Evolutionary conservation across 1,140 invertebrate genomes (phyloP), one percentile per base, ranked within the genome.

Genomic region (Pectinophora gossypiella): DNA sequence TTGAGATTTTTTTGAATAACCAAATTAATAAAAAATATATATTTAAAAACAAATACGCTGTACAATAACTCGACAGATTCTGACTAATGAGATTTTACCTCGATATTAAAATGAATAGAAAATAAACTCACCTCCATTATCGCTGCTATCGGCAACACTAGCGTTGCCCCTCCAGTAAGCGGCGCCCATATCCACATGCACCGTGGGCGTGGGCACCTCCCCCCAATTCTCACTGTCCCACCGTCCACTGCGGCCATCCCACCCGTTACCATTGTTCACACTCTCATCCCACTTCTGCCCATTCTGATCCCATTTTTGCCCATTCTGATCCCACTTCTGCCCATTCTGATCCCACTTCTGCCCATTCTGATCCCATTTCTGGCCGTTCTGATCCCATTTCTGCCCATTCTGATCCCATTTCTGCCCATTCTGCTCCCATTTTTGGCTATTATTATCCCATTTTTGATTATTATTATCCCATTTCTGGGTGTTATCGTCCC

Each of bases 111-210:
- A n/a, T n/a, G n/a, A n/a, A n/a, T n/a, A n/a, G n/a, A n/a, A 6
- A 16, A 6, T 45, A 43, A 13, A 53, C 69, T 60, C 10, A 85
- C 83, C 83, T 55, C 83, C 83, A 61, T 86, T 84, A 63, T 86
- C 83, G 42, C 83, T 86, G 59, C 90, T 71, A 80, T 92, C 80
- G 73, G 91, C 90, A 71, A 93, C 72, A 74, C 88, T 87, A 57
- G 87, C 77, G 62, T 87, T 81, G 0, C 89, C 89, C 36, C 85
- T 80, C 88, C 90, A 90, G 20, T 89, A 89, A 0, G 82, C 74
- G 0, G 79, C 79, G 23, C 79, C 79, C 72, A 79, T 73, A 47
- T 84, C 82, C 3, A 86, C 82, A 22, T 79, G 75, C 1, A 85
- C 80, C 0, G 80, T 85, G 0, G 80, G 82, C 0, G 82, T 85